Evolutionary conservation across 2,888 invertebrate species (phyloP).

Genomic region (Phaonia tiefii): DNA sequence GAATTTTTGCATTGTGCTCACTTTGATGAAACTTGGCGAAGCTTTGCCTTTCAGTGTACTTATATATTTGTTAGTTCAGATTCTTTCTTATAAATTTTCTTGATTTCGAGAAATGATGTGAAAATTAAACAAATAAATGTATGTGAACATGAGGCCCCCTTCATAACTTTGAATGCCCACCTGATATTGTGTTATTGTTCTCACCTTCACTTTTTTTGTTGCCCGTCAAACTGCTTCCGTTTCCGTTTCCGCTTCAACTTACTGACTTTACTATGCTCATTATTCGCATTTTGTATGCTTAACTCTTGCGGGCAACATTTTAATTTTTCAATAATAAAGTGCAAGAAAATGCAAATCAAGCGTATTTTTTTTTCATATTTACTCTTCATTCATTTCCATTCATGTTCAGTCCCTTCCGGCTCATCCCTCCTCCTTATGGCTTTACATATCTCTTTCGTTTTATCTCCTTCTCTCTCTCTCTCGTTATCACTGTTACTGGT

Average conservation of each 20-base stretch:
- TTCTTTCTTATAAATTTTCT: no score
- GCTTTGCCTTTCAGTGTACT: no score
- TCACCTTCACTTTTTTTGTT: slow-evolving; percentile 17
- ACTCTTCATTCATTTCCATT: slow-evolving; percentile 35
- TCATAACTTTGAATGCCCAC: background rate
- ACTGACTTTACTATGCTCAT: slow-evolving; percentile 23
- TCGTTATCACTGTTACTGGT: slow-evolving; percentile 23
- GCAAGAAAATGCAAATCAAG: slow-evolving; percentile 64
- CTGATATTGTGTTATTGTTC: background rate
- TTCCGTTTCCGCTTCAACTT: slow-evolving; percentile 47
- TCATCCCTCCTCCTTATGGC: background rate
- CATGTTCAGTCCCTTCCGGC: background rate
- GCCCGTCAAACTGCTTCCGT: slow-evolving; percentile 42
- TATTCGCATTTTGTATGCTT: slow-evolving; percentile 64
- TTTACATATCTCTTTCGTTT: slow-evolving; percentile 2
- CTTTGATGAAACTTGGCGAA: no score
- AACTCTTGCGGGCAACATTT: slow-evolving; percentile 64
- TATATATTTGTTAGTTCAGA: no score
- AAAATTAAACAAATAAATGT: no score
- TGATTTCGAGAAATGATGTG: no score
- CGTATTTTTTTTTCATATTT: slow-evolving; percentile 52
- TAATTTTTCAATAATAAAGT: slow-evolving; percentile 65
- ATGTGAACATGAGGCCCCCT: no score
- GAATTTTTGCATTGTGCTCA: no score
- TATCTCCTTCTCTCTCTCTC: slow-evolving; percentile 18